Percentiles rank a stretch among this genome's conserved stretches.
phyloP scores from a whole-genome alignment of 2,888 invertebrate species.

The Polyommatus icarus region DNA sequence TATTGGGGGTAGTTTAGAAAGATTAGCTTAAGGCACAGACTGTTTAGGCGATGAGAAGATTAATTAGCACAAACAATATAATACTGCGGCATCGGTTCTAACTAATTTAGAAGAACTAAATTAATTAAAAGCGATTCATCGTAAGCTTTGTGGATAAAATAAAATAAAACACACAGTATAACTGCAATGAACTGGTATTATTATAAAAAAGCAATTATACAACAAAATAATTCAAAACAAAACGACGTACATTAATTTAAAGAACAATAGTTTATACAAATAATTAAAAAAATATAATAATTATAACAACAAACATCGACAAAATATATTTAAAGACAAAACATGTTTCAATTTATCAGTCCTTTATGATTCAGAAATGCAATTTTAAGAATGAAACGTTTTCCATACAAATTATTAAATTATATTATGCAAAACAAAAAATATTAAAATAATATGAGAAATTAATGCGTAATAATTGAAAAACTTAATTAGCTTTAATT shows the following conservation, averaged over 20 bases:
- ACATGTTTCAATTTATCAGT: constrained; percentile 79
- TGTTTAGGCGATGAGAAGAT: constrained; percentile 45
- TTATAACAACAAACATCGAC: constrained; percentile 82
- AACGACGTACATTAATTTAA: constrained; percentile 89
- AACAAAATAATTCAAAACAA: constrained; percentile 88
- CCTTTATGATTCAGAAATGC: constrained; percentile 77
- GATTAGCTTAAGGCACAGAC: constrained; percentile 46
- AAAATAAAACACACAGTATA: constrained; percentile 83
- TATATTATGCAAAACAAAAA: constrained; percentile 74
- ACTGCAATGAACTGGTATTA: constrained; percentile 87
- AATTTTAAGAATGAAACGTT: constrained; percentile 75
- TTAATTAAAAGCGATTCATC: constrained; percentile 49
- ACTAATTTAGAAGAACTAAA: constrained; percentile 56
- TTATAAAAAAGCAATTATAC: constrained; percentile 87
- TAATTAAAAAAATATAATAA: constrained; percentile 84
- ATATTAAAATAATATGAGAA: constrained; percentile 47
- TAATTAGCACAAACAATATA: constrained; percentile 72
- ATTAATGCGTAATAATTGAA: constrained; percentile 46
- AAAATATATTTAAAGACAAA: constrained; percentile 81
- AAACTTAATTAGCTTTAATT: constrained; percentile 62
- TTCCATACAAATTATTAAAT: constrained; percentile 62
- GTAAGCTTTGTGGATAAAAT: constrained; percentile 57
- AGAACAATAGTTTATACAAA: constrained; percentile 87
- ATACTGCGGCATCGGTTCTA: constrained; percentile 47
- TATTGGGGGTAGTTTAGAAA: constrained; percentile 35